Evolutionary conservation across 2,888 invertebrate genomes (phyloP).

Genomic region (Meganola albula): DNA sequence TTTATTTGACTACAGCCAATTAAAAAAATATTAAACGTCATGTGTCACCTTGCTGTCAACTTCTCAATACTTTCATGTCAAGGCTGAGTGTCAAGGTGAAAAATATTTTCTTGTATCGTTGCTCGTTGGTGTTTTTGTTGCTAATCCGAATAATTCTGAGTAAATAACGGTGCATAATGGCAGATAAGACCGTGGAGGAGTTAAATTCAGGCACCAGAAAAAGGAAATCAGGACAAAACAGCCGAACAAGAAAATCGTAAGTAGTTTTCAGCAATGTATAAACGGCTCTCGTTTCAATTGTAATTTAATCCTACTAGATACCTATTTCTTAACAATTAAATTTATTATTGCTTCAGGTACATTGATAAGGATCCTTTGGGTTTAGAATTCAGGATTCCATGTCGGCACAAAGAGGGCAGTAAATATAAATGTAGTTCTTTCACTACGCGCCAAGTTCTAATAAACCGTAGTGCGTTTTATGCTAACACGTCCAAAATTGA

Average conservation of each 20-base stretch:
- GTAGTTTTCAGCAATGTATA: constrained; percentile 14
- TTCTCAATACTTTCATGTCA: no score
- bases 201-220: no score
- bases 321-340: constrained; percentile 14
- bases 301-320: constrained; percentile 14
- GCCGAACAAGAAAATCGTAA: constrained; percentile 14
- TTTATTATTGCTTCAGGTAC: constrained; percentile 13
- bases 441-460: constrained; percentile 11
- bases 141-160: no score
- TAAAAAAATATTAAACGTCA: no score
- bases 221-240: constrained; percentile 14
- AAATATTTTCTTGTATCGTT: no score
- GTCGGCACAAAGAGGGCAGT: constrained; percentile 12
- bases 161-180: no score
- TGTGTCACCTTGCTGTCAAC: no score
- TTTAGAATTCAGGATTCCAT: constrained; percentile 9
- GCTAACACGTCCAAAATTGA: constrained; percentile 9
- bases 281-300: constrained; percentile 13
- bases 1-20: no score
- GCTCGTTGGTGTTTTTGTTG: no score
- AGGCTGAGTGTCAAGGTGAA: no score
- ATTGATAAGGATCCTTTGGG: constrained; percentile 12
- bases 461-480: no score
- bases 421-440: constrained; percentile 12
- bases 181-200: no score